Conservation (phyloP, 2,113 vertebrate species). For the Rhadina sibilatrix region DNA sequence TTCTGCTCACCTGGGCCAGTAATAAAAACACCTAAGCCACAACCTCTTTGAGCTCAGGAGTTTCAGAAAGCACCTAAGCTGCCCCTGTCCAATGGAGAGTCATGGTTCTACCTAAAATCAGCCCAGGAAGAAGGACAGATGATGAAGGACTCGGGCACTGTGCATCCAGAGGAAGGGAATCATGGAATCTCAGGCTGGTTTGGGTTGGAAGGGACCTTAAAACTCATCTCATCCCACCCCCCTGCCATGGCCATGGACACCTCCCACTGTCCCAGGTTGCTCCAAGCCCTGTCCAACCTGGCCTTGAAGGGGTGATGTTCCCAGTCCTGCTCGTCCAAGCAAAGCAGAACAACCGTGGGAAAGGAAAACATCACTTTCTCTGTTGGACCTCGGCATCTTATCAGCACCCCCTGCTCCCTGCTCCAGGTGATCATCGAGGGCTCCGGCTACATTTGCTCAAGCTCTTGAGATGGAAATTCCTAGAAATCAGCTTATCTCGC, state of each 20-base stretch:
- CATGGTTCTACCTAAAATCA: background rate
- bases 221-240: background rate
- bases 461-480: background rate
- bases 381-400: background rate
- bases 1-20: background rate
- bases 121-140: background rate
- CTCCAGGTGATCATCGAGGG: fast-evolving
- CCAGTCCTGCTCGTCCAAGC: background rate
- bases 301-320: background rate
- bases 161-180: background rate
- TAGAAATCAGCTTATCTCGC: background rate
- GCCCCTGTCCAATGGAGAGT: background rate
- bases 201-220: background rate
- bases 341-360: background rate
- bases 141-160: background rate
- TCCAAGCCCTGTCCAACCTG: background rate
- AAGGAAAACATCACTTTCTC: background rate
- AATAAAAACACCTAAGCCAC: background rate
- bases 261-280: background rate
- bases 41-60: background rate
- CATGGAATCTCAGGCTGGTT: background rate
- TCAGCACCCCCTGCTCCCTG: background rate
- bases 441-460: background rate
- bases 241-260: fast-evolving
- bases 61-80: background rate